Evolutionary conservation across 1,140 invertebrate genomes (phyloP).

Genomic region (Carcinoscorpius rotundicauda): DNA sequence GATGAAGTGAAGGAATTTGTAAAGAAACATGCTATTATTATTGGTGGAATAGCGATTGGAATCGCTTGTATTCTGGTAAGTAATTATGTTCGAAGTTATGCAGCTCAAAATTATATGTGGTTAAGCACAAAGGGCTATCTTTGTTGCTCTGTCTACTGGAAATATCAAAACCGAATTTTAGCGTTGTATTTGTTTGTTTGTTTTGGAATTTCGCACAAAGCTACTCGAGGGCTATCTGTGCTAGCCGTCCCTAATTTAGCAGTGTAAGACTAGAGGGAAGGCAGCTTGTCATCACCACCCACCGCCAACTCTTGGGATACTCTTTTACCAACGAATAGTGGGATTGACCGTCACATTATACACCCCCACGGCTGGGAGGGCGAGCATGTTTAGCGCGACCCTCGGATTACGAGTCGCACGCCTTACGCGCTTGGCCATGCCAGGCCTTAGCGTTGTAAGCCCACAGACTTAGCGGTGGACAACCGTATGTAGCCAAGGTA

Average conservation of each 20-base stretch:
- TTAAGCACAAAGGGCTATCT: not conserved
- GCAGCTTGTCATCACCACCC: too few relatives aligned
- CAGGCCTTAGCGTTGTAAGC: too few relatives aligned
- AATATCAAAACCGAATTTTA: not conserved
- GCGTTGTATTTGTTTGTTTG: not conserved
- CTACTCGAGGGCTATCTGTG: not conserved
- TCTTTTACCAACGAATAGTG: too few relatives aligned
- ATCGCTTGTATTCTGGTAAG: constrained; percentile 68
- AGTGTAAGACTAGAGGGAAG: not conserved
- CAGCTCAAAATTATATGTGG: not conserved
- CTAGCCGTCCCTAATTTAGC: not conserved
- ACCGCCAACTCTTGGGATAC: too few relatives aligned
- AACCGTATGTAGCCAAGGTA: too few relatives aligned
- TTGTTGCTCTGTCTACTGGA: not conserved
- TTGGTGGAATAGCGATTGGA: constrained; percentile 64
- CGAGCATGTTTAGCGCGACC: too few relatives aligned
- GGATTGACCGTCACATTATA: too few relatives aligned
- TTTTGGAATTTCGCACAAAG: not conserved
- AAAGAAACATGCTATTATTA: constrained; percentile 58
- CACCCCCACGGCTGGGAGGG: too few relatives aligned
- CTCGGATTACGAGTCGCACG: too few relatives aligned
- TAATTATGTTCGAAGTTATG: not conserved
- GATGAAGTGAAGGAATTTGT: constrained; percentile 53
- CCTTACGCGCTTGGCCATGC: too few relatives aligned
- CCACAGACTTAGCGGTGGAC: too few relatives aligned